Evolutionary conservation across 1,140 invertebrate genomes (phyloP).

Genomic region (Bombus consobrinus): DNA sequence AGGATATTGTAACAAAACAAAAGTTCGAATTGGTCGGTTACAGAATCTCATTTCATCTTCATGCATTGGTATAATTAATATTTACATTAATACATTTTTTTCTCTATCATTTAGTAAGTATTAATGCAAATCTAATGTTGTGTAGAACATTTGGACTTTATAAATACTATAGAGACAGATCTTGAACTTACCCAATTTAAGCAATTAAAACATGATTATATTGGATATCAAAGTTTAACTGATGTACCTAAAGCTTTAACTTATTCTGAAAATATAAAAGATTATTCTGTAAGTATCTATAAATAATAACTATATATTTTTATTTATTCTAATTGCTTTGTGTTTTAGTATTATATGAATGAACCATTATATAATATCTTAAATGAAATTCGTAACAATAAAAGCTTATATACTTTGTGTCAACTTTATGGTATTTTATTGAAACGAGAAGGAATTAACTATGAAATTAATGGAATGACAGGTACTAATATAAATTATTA

Average conservation of each 20-base stretch:
- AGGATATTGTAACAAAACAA: constrained; percentile 96
- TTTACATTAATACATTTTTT: background rate
- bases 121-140: constrained; percentile 68
- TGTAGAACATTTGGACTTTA: constrained; percentile 97
- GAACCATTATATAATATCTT: constrained; percentile 90
- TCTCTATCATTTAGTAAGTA: background rate
- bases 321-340: constrained; percentile 10
- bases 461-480: constrained; percentile 86
- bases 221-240: constrained; percentile 97
- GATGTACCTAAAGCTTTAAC: constrained; percentile 94
- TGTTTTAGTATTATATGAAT: constrained; percentile 81
- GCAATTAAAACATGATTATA: constrained; percentile 95
- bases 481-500: constrained; percentile 70
- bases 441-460: constrained; percentile 91
- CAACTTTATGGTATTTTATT: constrained; percentile 94
- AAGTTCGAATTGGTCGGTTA: constrained; percentile 96
- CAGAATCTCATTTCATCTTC: constrained; percentile 98
- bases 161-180: constrained; percentile 90
- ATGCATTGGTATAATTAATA: constrained; percentile 88
- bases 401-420: constrained; percentile 90
- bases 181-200: constrained; percentile 91
- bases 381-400: constrained; percentile 86
- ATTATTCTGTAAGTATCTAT: constrained; percentile 84
- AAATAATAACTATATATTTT: constrained; percentile 17
- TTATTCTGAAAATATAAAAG: constrained; percentile 86